Base-by-base conservation (phyloP, 1,140 invertebrate species). In the Microplitis mediator region DNA sequence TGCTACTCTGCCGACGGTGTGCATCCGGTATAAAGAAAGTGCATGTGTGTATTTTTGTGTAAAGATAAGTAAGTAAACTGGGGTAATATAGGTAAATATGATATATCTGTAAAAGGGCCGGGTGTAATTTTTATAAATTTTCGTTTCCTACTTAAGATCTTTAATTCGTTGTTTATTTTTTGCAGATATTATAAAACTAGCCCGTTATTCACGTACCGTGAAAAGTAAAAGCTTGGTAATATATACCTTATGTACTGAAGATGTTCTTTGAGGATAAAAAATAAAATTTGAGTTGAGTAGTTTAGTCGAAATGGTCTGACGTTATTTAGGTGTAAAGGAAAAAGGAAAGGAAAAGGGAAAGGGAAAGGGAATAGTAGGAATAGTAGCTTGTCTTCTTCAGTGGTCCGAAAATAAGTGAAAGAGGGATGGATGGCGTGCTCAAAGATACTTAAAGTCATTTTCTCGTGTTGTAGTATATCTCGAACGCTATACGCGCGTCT, bases 11-110 rank as follows among this genome's bases (percentile, higher is more conserved):
- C 74, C 77, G 77, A 77, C 79, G 76, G 79, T 78, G 79, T 77
- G 79, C 81, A 83, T 83, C 82, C 82, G 82, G 82, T 78, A 82
- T 76, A 82, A 82, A 81, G 76, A 81, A 45, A 73, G 71, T 71
- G 68, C 64, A 71, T 34, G 61, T 60, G 69, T 50, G 71, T n/a
- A 23, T 60, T 23, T n/a, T n/a, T 56, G 14, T 68, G 32, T 58
- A 61, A 14, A 70, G 9, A 16, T 23, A 39, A n/a, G 61, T 69
- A 60, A 23, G 6, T 58, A 5, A 31, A 35, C 34, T 3, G 34
- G 58, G 70, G 58, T 34, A 9, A 65, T 32, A 54, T 35, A 14
- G 50, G 9, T 4, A 23, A 23, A 23, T 23, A 23, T 58, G 39
- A 34, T 34, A 13, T 64, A 34, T 64, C 69, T 71, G 62, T 52